Evolutionary conservation across 2,113 vertebrate species (phyloP).

Genomic region (Gopherus evgoodei): DNA sequence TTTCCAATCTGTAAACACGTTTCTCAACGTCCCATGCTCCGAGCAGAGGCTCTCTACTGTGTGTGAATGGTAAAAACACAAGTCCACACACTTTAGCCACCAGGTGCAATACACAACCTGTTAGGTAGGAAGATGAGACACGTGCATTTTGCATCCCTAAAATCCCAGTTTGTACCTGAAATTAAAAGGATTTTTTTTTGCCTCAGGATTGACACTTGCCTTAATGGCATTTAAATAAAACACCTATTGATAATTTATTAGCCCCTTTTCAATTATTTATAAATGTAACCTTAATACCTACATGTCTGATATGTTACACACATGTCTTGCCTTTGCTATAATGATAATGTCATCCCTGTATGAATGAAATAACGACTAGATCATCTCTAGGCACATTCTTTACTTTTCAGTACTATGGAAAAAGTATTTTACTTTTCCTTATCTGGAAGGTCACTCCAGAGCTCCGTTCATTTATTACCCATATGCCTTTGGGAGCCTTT

Average conservation of each 20-base stretch:
- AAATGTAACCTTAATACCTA: background rate
- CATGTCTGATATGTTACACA: background rate
- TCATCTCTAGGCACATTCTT: background rate
- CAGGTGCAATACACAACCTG: background rate
- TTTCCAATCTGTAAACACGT: background rate
- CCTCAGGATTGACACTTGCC: constrained; percentile 41
- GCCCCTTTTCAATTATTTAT: constrained; percentile 33
- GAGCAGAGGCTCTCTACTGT: background rate
- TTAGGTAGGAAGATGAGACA: constrained; percentile 4
- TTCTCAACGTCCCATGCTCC: background rate
- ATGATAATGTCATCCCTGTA: background rate
- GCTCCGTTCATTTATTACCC: background rate
- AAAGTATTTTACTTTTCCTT: background rate
- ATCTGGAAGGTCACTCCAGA: background rate
- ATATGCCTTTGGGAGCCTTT: background rate
- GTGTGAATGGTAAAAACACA: background rate
- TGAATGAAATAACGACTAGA: background rate
- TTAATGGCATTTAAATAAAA: constrained; percentile 68
- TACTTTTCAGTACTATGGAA: accelerated
- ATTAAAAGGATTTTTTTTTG: constrained; percentile 17
- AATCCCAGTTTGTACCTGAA: constrained; percentile 49
- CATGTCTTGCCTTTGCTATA: background rate
- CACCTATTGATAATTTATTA: constrained; percentile 55
- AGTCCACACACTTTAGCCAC: background rate
- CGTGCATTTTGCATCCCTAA: constrained; percentile 10